A percentile compares a stretch with the other conserved stretches of the same genome.
Conservation (phyloP, 2,888 invertebrate genomes). For the Helicoverpa assulta region DNA sequence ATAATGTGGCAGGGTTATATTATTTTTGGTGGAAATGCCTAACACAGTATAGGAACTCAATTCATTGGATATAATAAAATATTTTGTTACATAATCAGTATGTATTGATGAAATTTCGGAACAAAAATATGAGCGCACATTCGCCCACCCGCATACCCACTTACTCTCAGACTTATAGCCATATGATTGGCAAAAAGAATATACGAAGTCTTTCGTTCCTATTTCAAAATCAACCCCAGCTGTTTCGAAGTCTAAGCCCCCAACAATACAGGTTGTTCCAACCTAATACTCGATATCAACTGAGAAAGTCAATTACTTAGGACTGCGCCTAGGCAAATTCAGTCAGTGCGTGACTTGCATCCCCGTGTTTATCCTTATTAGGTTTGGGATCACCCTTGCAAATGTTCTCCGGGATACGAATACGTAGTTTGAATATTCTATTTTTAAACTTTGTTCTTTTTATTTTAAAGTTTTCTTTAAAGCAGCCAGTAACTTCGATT, state of each 20-base stretch:
- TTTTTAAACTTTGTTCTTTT: slow-evolving; percentile 12
- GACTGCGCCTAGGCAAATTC: slow-evolving; percentile 66
- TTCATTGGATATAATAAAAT: background rate
- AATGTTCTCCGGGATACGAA: slow-evolving; percentile 47
- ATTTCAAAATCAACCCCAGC: background rate
- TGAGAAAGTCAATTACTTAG: slow-evolving; percentile 66
- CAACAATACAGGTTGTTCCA: slow-evolving; percentile 33
- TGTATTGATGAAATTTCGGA: too few species aligned
- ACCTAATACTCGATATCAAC: slow-evolving; percentile 48
- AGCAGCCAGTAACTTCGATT: background rate
- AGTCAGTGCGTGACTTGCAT: slow-evolving; percentile 67
- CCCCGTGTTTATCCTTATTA: slow-evolving; percentile 64
- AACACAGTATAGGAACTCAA: background rate
- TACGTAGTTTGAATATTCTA: slow-evolving; percentile 41
- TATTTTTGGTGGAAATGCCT: background rate
- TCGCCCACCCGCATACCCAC: too few species aligned
- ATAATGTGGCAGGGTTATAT: slow-evolving; percentile 7
- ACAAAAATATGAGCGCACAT: too few species aligned
- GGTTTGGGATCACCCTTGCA: slow-evolving; percentile 63
- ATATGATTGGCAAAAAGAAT: background rate
- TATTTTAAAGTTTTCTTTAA: slow-evolving; percentile 12
- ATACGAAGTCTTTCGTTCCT: background rate
- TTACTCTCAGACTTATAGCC: too few species aligned
- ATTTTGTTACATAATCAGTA: background rate
- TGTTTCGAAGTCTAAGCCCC: slow-evolving; percentile 14